Evolutionary conservation across 35 echinoderm and acorn worm species (phyloP).

Genomic region (Amphiura filiformis): DNA sequence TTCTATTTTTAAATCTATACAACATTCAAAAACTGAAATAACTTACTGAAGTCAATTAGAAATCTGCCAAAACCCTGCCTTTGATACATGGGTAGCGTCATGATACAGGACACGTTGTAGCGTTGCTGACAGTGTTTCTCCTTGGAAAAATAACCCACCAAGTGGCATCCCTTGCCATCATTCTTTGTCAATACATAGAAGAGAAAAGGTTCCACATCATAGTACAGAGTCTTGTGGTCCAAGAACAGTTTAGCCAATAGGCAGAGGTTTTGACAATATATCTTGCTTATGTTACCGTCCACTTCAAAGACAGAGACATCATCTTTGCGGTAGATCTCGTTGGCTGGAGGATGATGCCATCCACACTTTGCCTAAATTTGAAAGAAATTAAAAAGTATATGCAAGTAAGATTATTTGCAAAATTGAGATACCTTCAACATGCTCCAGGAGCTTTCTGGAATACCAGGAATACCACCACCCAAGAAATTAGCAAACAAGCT

Average conservation of each 20-base stretch:
- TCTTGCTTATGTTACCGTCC: conserved; percentile 97
- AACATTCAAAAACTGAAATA: not conserved
- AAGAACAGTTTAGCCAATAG: conserved; percentile 95
- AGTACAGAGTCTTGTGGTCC: conserved; percentile 97
- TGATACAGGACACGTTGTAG: conserved; percentile 99
- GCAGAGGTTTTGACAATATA: conserved; percentile 88
- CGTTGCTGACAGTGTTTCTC: conserved; percentile 98
- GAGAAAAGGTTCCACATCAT: conserved; percentile 98
- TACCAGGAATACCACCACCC: no score
- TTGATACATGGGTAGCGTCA: conserved; percentile 96
- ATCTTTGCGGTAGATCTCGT: conserved; percentile 94
- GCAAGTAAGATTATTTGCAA: no score
- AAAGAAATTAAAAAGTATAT: no score
- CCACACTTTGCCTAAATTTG: conserved; percentile 85
- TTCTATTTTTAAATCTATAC: no score
- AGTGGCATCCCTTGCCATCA: conserved; percentile 87
- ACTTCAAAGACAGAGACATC: conserved; percentile 92
- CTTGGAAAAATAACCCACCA: conserved; percentile 98
- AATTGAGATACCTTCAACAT: no score
- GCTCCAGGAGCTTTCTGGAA: no score
- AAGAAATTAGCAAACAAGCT: no score
- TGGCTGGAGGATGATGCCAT: conserved; percentile 92
- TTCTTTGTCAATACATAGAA: conserved; percentile 96
- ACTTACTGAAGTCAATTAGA: conserved; percentile 99
- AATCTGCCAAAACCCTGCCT: conserved; percentile 93